Conservation (phyloP, 2,888 invertebrate species). For the Trichopria drosophilae region DNA sequence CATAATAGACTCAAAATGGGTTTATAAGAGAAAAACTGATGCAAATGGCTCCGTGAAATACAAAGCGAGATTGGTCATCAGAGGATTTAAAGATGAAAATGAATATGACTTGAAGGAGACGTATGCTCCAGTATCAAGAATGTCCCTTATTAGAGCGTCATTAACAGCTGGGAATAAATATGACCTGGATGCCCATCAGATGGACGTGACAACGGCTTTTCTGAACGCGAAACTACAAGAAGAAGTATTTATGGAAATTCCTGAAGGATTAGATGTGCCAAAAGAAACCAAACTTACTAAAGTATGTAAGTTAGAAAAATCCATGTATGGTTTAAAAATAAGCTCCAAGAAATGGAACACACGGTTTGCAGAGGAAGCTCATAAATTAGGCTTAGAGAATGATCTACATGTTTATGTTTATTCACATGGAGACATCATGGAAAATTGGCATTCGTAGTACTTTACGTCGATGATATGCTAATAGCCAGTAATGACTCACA, state of each 20-base stretch:
- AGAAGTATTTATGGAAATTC: constrained; percentile 32
- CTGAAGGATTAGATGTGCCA: constrained; percentile 25
- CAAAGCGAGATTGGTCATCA: constrained; percentile 30
- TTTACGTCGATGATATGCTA: constrained; percentile 37
- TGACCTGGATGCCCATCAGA: too few relatives aligned
- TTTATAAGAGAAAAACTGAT: constrained; percentile 27
- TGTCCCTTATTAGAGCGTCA: too few relatives aligned
- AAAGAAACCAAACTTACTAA: constrained; percentile 14
- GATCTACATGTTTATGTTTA: constrained; percentile 33
- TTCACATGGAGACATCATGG: constrained; percentile 34
- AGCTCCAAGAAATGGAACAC: constrained; percentile 32
- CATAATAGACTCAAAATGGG: constrained; percentile 29
- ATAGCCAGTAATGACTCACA: constrained; percentile 32
- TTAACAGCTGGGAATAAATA: too few relatives aligned
- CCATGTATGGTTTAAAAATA: constrained; percentile 33
- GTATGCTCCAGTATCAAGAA: too few relatives aligned
- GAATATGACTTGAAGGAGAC: too few relatives aligned
- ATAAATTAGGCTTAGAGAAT: constrained; percentile 31
- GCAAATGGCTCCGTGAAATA: background rate
- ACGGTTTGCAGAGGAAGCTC: constrained; percentile 28
- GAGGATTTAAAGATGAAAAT: too few relatives aligned
- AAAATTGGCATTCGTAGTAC: constrained; percentile 27
- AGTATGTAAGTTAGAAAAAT: constrained; percentile 33
- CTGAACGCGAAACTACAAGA: too few relatives aligned
- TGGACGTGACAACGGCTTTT: too few relatives aligned